Evolutionary conservation across 2,888 invertebrate genomes (phyloP).

Genomic region (Watsonalla cultraria): DNA sequence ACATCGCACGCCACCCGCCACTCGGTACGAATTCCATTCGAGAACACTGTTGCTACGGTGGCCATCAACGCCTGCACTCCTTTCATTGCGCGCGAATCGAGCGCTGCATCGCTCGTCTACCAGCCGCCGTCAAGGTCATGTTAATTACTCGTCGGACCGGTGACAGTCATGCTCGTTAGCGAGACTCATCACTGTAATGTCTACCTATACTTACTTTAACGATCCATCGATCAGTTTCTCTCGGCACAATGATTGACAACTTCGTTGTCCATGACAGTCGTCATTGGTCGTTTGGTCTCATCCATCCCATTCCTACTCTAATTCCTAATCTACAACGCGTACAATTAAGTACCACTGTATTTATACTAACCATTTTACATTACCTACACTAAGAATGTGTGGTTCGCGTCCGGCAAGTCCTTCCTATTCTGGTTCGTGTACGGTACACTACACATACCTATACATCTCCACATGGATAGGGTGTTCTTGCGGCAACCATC

Average conservation of each 20-base stretch:
- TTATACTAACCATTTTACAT: background rate
- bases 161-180: conserved; percentile 52
- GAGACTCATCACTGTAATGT: conserved; percentile 30
- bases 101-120: conserved; percentile 40
- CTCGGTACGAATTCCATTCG: conserved; percentile 70
- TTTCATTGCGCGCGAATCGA: conserved; percentile 51
- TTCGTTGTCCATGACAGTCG: conserved; percentile 4
- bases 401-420: conserved; percentile 27
- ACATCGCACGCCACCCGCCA: conserved; percentile 68
- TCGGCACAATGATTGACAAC: background rate
- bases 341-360: no score
- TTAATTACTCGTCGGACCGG: conserved; percentile 61
- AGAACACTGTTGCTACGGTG: conserved; percentile 54
- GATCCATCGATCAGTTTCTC: conserved; percentile 10
- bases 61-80: conserved; percentile 60
- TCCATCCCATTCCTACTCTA: conserved; percentile 1
- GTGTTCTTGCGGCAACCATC: conserved; percentile 71
- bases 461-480: conserved; percentile 45
- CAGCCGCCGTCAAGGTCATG: conserved; percentile 60
- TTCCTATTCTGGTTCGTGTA: conserved; percentile 33
- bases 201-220: conserved; percentile 11
- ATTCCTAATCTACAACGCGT: background rate
- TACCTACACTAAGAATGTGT: conserved; percentile 11
- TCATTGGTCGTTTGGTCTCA: conserved; percentile 12
- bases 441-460: conserved; percentile 17